These are phyloP conservation scores for Pseudomyrmex pallidus DNA, from an alignment of 1,140 invertebrate genomes.

Conservation along the genomic window DNA sequence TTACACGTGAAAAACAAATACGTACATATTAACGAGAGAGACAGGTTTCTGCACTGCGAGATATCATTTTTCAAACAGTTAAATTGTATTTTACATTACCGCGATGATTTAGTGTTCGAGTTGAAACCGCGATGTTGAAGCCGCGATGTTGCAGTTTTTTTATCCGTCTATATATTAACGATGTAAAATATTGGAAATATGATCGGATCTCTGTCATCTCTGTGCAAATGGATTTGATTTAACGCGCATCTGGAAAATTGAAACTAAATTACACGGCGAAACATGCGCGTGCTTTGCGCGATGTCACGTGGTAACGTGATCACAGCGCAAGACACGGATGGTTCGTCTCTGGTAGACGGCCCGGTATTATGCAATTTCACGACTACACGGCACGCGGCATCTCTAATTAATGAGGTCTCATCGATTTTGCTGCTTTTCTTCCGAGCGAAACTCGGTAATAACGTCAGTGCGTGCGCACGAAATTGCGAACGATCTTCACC, in stretches of 20 bases:
- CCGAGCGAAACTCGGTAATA: not conserved
- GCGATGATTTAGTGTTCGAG: not conserved
- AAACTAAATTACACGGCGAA: slow-evolving; percentile 22
- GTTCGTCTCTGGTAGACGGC: slow-evolving; percentile 35
- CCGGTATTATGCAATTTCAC: slow-evolving; percentile 49
- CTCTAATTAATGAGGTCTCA: slow-evolving; percentile 42
- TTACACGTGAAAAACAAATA: not conserved
- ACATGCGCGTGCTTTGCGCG: slow-evolving; percentile 12
- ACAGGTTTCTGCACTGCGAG: not conserved
- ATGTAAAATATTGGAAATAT: not conserved
- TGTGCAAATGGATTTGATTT: slow-evolving; percentile 5
- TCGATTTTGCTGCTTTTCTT: slow-evolving; percentile 5
- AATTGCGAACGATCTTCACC: not conserved
- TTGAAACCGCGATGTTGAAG: not conserved
- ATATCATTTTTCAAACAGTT: slow-evolving; percentile 2
- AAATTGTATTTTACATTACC: not conserved
- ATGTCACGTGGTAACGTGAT: slow-evolving; percentile 13
- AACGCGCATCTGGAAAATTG: slow-evolving; percentile 12
- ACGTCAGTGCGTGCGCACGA: no score
- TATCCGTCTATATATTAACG: not conserved
- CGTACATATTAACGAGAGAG: not conserved
- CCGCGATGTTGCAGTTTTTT: not conserved
- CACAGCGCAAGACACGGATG: slow-evolving; percentile 1
- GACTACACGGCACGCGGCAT: slow-evolving; percentile 1
- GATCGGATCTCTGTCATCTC: not conserved